Percentiles rank a stretch among this genome's conserved stretches.
phyloP scores from a whole-genome alignment of 2,888 invertebrate species.

The Drosophila meridiana region DNA sequence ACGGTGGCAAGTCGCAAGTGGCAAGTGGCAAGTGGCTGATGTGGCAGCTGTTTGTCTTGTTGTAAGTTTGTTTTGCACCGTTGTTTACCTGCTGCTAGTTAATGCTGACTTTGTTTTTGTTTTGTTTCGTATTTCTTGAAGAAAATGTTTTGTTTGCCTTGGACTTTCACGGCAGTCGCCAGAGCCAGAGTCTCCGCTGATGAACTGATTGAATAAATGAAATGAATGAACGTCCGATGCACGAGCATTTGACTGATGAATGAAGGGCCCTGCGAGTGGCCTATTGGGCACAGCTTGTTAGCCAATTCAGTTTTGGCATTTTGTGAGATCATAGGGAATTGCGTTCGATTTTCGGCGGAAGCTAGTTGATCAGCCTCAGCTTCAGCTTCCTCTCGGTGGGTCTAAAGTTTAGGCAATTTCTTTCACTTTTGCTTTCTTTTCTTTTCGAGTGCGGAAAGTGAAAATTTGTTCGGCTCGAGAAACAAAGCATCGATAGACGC shows the following conservation, averaged over 20 bases:
- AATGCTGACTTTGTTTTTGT: conserved; percentile 4
- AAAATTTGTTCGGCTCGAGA: conserved; percentile 35
- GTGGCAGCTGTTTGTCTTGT: conserved; percentile 26
- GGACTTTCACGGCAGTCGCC: conserved; percentile 57
- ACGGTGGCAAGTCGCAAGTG: conserved; percentile 13
- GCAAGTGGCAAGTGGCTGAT: conserved; percentile 18
- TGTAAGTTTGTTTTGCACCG: conserved; percentile 12
- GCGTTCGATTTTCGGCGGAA: conserved; percentile 24
- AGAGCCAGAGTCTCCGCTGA: conserved; percentile 10
- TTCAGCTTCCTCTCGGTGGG: conserved; percentile 31
- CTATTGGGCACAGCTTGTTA: conserved; percentile 20
- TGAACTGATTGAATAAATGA: conserved; percentile 40
- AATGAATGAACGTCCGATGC: conserved; percentile 28
- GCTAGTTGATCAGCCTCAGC: conserved; percentile 1
- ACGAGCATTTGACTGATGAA: conserved; percentile 24
- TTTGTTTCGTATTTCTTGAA: conserved; percentile 4
- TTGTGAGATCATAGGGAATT: conserved; percentile 1
- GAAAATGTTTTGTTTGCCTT: conserved; percentile 64
- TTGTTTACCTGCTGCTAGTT: conserved; percentile 21
- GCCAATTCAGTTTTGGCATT: neutral
- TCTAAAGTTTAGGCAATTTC: conserved; percentile 30
- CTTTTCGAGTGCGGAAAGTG: conserved; percentile 46
- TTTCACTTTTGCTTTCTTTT: conserved; percentile 62
- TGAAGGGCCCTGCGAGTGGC: conserved; percentile 22
- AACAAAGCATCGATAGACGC: conserved; percentile 12